Evolutionary conservation across 2,113 vertebrate genomes (phyloP), one percentile per base, ranked within the genome.

Genomic region (Pituophis catenifer): DNA sequence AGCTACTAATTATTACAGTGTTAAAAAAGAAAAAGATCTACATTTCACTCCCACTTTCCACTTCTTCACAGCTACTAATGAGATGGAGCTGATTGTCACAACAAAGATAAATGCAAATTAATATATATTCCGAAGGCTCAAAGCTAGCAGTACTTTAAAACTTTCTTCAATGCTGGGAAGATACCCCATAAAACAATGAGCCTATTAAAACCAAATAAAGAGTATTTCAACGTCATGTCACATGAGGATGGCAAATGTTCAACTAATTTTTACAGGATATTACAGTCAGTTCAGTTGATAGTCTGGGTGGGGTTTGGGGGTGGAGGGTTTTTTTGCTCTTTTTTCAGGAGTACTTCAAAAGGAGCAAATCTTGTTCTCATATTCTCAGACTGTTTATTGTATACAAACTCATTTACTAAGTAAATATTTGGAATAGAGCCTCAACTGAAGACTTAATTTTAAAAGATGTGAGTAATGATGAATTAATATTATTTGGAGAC

Each of bases 11-110:
- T 53, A 94, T 95, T 44, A 93, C 65, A 90, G 26, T 9, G 89
- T 95, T 86, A 89, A 85, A 89, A 8, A 90, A 75, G 24, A 91
- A 90, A 59, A 5, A 15, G 86, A 3, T 94, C 95, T 92, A 90
- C 57, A 90, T 94, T 91, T 95, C 75, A 90, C 33, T 96, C 26
- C 21, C 53, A 92, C 33, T 26, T 86, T 91, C 92, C 93, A 26
- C 53, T 52, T 95, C 81, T 90, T 96, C 90, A 8, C 26, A 95
- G 86, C 33, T 81, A 55, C 86, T 95, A 92, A 95, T 93, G 55
- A 92, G 29, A 89, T 62, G 54, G 7, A 91, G 62, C 86, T 91
- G 29, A 95, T 57, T 93, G 86, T 33, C 38, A 94, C 33, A 97
- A 33, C 38, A 81, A 93, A 95, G 48, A 88, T 88, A 29, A 88